A percentile compares a stretch with the other conserved stretches of the same genome.
phyloP scores from a whole-genome alignment of 2,113 vertebrate genomes.

The Scophthalmus maximus region DNA sequence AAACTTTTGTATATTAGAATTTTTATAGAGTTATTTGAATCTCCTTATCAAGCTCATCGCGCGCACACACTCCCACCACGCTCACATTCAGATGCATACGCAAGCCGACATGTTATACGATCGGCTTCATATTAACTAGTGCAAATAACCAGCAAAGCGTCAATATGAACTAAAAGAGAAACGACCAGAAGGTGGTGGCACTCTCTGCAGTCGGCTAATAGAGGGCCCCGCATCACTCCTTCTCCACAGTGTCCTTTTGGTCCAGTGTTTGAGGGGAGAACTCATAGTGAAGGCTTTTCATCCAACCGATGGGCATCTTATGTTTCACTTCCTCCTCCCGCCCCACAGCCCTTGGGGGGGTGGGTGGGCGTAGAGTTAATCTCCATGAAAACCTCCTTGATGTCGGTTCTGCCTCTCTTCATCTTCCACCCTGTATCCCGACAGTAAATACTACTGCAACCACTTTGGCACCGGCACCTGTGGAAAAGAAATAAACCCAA shows the following conservation, averaged over 20 bases:
- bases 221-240: constrained; percentile 49
- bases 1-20: constrained; percentile 56
- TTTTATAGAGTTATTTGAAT: constrained; percentile 48
- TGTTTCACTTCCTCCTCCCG: constrained; percentile 32
- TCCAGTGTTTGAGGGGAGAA: constrained; percentile 77
- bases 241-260: constrained; percentile 70
- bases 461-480: constrained; percentile 93
- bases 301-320: constrained; percentile 36
- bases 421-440: constrained; percentile 37
- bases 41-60: constrained; percentile 37
- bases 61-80: constrained; percentile 32
- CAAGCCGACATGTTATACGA: constrained; percentile 66
- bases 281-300: constrained; percentile 60
- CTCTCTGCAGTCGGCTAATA: constrained; percentile 27
- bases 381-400: constrained; percentile 52
- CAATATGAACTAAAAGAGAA: constrained; percentile 64
- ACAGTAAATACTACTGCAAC: constrained; percentile 83
- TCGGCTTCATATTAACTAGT: constrained; percentile 74
- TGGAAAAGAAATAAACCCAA: constrained; percentile 29
- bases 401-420: constrained; percentile 56
- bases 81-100: constrained; percentile 63
- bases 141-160: constrained; percentile 82
- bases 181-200: constrained; percentile 38
- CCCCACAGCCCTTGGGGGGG: constrained; percentile 45
- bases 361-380: constrained; percentile 41